phyloP scores from a whole-genome alignment of 2,888 invertebrate genomes.

The Hypercompe scribonia region DNA sequence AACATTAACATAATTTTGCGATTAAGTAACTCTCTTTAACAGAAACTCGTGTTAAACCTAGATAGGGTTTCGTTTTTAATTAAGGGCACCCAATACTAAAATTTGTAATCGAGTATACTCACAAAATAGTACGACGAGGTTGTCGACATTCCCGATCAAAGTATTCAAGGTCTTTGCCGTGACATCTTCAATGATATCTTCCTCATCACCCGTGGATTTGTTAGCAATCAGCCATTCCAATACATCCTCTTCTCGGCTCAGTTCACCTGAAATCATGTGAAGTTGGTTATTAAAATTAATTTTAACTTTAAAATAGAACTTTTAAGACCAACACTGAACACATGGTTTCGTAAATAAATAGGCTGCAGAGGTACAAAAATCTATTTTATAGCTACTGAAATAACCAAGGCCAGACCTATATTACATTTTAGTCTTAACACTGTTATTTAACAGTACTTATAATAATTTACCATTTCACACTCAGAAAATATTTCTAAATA shows the following conservation, averaged over 20 bases:
- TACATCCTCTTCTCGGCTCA: constrained; percentile 96
- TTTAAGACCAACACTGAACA: not conserved
- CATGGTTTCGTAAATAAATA: constrained; percentile 30
- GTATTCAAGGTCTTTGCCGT: constrained; percentile 95
- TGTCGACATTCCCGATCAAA: constrained; percentile 95
- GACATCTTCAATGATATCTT: constrained; percentile 97
- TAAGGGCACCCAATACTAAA: not conserved
- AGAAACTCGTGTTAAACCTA: not conserved
- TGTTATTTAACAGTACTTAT: constrained; percentile 29
- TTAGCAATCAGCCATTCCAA: constrained; percentile 97
- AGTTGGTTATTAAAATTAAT: not conserved
- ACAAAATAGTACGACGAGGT: constrained; percentile 97
- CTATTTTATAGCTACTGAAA: constrained; percentile 25
- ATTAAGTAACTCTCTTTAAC: not conserved
- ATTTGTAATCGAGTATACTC: constrained; percentile 72
- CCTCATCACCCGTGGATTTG: constrained; percentile 97
- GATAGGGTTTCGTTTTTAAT: not conserved
- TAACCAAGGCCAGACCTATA: constrained; percentile 16
- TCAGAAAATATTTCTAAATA: constrained; percentile 42
- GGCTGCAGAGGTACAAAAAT: constrained; percentile 22
- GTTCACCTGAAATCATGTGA: constrained; percentile 88
- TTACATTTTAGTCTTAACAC: constrained; percentile 27
- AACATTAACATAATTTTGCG: constrained; percentile 17
- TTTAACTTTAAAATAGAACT: not conserved
- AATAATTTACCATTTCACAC: constrained; percentile 35